These are phyloP conservation scores for Dromaius novaehollandiae DNA, from an alignment of 2,113 vertebrate species.

Conservation along the genomic window DNA sequence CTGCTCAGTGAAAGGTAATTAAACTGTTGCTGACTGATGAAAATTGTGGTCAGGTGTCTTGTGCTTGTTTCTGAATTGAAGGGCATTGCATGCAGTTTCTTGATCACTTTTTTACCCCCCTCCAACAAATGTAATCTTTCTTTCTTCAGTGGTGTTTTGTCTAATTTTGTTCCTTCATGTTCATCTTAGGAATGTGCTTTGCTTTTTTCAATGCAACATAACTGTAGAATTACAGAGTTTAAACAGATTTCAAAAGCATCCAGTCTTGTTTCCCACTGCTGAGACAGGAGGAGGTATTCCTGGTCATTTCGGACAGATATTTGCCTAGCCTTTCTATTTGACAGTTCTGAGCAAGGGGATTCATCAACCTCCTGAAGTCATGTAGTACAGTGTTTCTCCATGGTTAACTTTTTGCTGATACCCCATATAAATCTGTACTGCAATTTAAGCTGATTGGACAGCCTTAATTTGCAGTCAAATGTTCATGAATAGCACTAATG, in stretches of 20 bases:
- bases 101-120: neutral
- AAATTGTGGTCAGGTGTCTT: neutral
- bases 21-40: neutral
- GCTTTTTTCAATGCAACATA: neutral
- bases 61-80: neutral
- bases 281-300: neutral
- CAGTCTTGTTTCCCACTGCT: neutral
- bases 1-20: neutral
- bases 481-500: neutral
- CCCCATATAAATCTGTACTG: neutral
- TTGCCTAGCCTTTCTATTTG: neutral
- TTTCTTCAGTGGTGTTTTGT: neutral
- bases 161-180: neutral
- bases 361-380: neutral
- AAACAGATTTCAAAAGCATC: neutral
- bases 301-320: neutral
- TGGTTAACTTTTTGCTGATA: neutral
- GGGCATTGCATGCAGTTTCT: neutral
- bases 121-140: rapidly evolving
- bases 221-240: neutral
- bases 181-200: neutral
- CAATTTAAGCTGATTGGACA: neutral
- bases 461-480: neutral
- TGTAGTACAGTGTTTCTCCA: neutral
- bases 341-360: neutral